A percentile compares a stretch with the other conserved stretches of the same genome.
Evolutionary conservation across 2,888 invertebrate species (phyloP).

Genomic region (Phragmatobia fuliginosa): DNA sequence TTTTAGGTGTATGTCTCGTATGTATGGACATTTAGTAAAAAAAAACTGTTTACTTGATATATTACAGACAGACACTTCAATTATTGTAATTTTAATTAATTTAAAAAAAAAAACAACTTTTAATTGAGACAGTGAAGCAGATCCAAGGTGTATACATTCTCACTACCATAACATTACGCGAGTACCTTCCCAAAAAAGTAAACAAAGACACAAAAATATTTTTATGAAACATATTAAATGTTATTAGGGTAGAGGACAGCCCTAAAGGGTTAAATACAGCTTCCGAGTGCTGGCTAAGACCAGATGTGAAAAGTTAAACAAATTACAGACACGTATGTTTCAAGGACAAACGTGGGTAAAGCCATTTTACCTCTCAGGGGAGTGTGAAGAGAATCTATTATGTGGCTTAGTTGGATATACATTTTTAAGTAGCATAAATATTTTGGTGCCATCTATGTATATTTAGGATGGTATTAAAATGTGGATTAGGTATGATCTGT

Average conservation of each 20-base stretch:
- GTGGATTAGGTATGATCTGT: no score
- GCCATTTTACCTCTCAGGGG: not conserved
- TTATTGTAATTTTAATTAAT: no score
- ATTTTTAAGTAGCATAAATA: not conserved
- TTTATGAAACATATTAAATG: not conserved
- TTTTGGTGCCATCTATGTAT: no score
- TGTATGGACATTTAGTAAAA: no score
- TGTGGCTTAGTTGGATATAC: not conserved
- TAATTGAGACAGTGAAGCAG: not conserved
- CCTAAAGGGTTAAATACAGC: not conserved
- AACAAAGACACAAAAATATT: not conserved
- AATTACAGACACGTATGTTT: not conserved
- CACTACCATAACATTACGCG: not conserved
- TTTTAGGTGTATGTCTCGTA: no score
- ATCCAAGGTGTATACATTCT: not conserved
- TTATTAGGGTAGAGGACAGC: not conserved
- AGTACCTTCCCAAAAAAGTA: not conserved
- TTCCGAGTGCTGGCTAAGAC: not conserved
- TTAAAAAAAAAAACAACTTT: no score
- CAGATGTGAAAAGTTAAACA: not conserved
- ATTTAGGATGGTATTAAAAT: no score
- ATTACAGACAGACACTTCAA: no score
- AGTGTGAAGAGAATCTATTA: not conserved
- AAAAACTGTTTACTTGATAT: no score
- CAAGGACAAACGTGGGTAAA: not conserved